Evolutionary conservation across 2,888 invertebrate genomes (phyloP).

Genomic region (Tortricodes alternella): DNA sequence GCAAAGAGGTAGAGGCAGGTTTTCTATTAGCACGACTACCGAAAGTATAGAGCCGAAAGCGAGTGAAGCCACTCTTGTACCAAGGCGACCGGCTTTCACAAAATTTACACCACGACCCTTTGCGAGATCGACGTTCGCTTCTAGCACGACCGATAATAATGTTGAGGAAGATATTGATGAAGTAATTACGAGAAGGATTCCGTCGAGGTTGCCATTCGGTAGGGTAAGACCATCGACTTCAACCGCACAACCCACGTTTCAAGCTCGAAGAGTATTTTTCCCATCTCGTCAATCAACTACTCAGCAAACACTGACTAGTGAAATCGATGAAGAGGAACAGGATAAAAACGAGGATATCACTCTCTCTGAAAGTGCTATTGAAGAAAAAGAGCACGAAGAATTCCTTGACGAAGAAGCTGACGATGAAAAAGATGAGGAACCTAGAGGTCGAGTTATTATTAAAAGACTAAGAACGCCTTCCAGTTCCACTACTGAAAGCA

Average conservation of each 20-base stretch:
- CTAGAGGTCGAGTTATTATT: slow-evolving; percentile 53
- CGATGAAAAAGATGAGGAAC: slow-evolving; percentile 39
- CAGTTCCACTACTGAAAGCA: slow-evolving; percentile 42
- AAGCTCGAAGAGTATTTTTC: slow-evolving; percentile 62
- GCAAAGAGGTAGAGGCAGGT: slow-evolving; percentile 66
- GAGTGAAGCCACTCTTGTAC: slow-evolving; percentile 47
- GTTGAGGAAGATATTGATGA: slow-evolving; percentile 41
- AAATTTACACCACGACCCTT: slow-evolving; percentile 76
- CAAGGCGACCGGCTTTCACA: slow-evolving; percentile 61
- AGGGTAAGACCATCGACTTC: slow-evolving; percentile 50
- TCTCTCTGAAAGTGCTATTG: slow-evolving; percentile 77
- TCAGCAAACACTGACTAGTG: slow-evolving; percentile 44
- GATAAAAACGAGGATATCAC: slow-evolving; percentile 70
- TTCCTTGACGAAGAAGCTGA: slow-evolving; percentile 37
- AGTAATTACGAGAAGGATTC: slow-evolving; percentile 47
- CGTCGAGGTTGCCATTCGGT: slow-evolving; percentile 57
- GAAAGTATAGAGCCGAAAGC: slow-evolving; percentile 44
- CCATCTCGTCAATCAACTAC: slow-evolving; percentile 55
- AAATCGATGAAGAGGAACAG: slow-evolving; percentile 55
- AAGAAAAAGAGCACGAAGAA: slow-evolving; percentile 70
- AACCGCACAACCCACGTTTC: slow-evolving; percentile 40
- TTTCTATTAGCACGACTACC: slow-evolving; percentile 55
- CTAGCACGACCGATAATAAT: slow-evolving; percentile 37
- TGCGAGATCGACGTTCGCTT: slow-evolving; percentile 45
- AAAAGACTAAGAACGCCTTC: slow-evolving; percentile 55